Evolutionary conservation across 2,888 invertebrate genomes (phyloP).

Genomic region (Hirudinaria manillensis): DNA sequence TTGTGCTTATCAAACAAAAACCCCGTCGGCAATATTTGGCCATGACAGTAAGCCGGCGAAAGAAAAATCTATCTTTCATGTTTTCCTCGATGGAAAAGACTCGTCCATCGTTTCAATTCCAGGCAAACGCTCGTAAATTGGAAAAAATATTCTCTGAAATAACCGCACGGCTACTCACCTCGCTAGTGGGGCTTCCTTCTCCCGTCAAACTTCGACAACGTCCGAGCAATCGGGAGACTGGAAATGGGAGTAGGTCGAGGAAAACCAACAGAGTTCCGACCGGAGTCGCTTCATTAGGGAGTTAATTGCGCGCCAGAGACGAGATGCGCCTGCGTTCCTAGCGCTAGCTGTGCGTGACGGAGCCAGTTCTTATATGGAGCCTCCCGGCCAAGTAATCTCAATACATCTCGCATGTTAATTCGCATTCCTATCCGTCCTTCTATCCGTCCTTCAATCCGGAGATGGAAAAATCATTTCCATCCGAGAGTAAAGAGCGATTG

Average conservation of each 20-base stretch:
- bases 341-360: constrained; percentile 11
- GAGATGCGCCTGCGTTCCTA: neutral
- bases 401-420: constrained; percentile 16
- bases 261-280: constrained; percentile 3
- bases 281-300: constrained; percentile 5
- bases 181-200: too few species aligned
- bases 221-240: neutral
- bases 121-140: too few species aligned
- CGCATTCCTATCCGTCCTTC: neutral
- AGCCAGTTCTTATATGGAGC: neutral
- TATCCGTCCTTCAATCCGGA: neutral
- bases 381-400: constrained; percentile 9
- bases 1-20: too few species aligned
- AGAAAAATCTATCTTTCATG: neutral
- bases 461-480: neutral
- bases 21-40: neutral
- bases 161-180: too few species aligned
- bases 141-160: too few species aligned
- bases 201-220: neutral
- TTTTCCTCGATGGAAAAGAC: too few species aligned
- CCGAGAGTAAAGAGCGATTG: neutral
- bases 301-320: neutral
- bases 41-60: neutral
- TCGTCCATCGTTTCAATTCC: too few species aligned
- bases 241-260: neutral